These are phyloP conservation scores for Phengaris arion DNA, from an alignment of 2,888 invertebrate species.

Conservation along the genomic window DNA sequence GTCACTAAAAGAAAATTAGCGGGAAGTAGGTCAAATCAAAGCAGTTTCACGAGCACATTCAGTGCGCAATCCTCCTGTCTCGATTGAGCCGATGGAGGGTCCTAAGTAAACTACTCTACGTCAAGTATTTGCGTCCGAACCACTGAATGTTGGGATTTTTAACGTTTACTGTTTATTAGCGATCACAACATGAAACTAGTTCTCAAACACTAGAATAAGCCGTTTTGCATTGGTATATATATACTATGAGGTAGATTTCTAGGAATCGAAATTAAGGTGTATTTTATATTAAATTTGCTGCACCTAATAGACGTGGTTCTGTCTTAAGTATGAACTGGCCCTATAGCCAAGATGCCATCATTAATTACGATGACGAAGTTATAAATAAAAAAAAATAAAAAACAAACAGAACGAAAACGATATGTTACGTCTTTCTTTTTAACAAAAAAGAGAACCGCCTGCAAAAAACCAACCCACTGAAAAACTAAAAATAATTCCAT, in stretches of 20 bases:
- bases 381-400: too few species aligned
- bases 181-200: constrained; percentile 6
- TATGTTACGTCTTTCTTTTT: too few species aligned
- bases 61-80: constrained; percentile 58
- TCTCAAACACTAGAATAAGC: constrained; percentile 1
- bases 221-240: not conserved
- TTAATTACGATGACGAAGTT: too few species aligned
- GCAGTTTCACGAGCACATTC: constrained; percentile 37
- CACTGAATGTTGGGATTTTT: constrained; percentile 57
- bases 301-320: too few species aligned
- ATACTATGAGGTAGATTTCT: not conserved
- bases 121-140: constrained; percentile 57
- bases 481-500: too few species aligned
- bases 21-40: constrained; percentile 31
- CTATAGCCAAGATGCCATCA: too few species aligned
- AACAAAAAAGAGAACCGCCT: too few species aligned
- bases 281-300: not conserved
- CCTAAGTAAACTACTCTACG: constrained; percentile 67
- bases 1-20: constrained; percentile 14
- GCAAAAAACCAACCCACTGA: too few species aligned
- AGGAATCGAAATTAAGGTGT: not conserved
- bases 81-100: constrained; percentile 48
- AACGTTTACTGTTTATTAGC: constrained; percentile 40
- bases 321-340: too few species aligned
- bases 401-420: too few species aligned